Evolutionary conservation across 1,140 invertebrate genomes (phyloP).

Genomic region (Whitmania pigra): DNA sequence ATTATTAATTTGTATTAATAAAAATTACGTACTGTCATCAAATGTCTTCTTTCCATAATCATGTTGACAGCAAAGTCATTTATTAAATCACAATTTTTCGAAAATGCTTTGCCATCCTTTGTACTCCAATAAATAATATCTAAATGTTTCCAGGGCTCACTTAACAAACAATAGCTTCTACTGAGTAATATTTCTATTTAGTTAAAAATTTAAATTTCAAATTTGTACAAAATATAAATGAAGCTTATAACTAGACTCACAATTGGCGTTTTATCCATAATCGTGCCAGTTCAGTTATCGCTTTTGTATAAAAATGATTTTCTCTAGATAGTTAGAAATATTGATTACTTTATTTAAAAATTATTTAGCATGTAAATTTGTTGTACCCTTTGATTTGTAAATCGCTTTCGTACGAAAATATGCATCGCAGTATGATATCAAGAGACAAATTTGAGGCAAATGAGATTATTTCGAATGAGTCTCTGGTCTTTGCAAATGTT

Average conservation of each 20-base stretch:
- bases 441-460: slow-evolving; percentile 30
- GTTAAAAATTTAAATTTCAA: too few relatives aligned
- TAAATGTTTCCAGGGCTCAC: slow-evolving; percentile 16
- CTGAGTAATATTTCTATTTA: too few relatives aligned
- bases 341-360: too few relatives aligned
- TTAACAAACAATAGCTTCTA: background rate
- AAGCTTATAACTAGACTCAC: too few relatives aligned
- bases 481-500: background rate
- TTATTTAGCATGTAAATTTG: background rate
- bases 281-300: too few relatives aligned
- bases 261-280: too few relatives aligned
- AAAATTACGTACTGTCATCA: too few relatives aligned
- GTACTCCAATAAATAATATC: slow-evolving; percentile 15
- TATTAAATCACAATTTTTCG: slow-evolving; percentile 16
- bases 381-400: slow-evolving; percentile 26
- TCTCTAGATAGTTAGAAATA: too few relatives aligned
- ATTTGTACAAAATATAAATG: too few relatives aligned
- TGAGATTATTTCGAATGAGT: slow-evolving; percentile 26
- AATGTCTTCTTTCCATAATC: slow-evolving; percentile 1
- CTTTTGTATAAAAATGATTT: too few relatives aligned
- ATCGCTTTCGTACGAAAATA: slow-evolving; percentile 30
- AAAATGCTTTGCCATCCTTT: slow-evolving; percentile 11
- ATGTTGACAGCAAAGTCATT: slow-evolving; percentile 12
- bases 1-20: too few relatives aligned
- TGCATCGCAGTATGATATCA: slow-evolving; percentile 35